phyloP scores from a whole-genome alignment of 2,888 invertebrate species.

The Antheraea assamensis region DNA sequence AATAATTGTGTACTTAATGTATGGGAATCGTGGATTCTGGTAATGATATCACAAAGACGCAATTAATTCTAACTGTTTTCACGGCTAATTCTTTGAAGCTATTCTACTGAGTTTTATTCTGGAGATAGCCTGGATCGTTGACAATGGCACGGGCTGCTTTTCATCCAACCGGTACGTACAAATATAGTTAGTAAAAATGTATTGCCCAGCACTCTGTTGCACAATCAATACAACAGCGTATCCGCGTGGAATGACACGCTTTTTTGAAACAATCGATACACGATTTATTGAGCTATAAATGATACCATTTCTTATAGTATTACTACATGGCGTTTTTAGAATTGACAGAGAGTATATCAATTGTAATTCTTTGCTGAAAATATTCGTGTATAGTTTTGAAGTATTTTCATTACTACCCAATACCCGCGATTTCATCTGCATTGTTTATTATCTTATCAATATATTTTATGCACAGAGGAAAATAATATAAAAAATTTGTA shows the following conservation, averaged over 20 bases:
- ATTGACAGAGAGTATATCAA: neutral
- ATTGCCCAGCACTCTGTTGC: neutral
- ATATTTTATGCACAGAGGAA: too few relatives aligned
- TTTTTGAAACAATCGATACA: conserved; percentile 15
- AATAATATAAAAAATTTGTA: too few relatives aligned
- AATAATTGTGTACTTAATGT: too few relatives aligned
- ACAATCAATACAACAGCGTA: neutral
- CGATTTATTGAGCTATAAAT: conserved; percentile 16
- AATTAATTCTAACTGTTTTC: too few relatives aligned
- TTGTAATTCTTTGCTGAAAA: neutral
- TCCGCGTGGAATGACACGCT: conserved; percentile 11
- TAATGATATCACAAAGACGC: too few relatives aligned
- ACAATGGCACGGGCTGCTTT: too few relatives aligned
- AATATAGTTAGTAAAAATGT: neutral
- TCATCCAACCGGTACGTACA: too few relatives aligned
- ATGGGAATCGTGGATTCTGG: too few relatives aligned
- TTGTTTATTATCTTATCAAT: too few relatives aligned
- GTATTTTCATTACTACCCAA: neutral
- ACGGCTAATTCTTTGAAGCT: too few relatives aligned
- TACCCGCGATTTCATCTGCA: neutral
- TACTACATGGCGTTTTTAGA: neutral
- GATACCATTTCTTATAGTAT: neutral
- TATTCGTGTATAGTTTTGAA: neutral
- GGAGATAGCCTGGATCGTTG: too few relatives aligned
- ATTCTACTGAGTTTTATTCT: too few relatives aligned